Percentiles rank a stretch among this genome's conserved stretches.
Conservation (phyloP, 2,797 vertebrate genomes). For the Nothura maculosa region DNA sequence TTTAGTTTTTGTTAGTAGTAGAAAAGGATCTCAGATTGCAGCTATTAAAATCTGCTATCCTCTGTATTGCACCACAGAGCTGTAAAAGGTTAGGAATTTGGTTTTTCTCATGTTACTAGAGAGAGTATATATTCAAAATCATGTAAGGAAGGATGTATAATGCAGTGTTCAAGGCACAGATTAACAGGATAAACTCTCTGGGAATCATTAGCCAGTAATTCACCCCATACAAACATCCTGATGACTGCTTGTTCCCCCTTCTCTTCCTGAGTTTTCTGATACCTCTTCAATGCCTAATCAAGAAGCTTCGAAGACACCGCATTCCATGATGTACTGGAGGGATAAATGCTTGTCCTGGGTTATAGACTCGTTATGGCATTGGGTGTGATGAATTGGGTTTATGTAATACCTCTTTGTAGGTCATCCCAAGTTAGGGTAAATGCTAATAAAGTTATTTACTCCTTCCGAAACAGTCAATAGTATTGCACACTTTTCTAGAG, state of each 20-base stretch:
- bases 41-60: neutral
- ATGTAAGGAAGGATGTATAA: neutral
- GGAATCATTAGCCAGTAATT: neutral
- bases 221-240: neutral
- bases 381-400: neutral
- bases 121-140: fast-evolving
- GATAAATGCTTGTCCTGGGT: neutral
- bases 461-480: neutral
- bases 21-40: neutral
- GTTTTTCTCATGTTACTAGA: fast-evolving
- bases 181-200: fast-evolving
- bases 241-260: neutral
- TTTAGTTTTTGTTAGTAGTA: neutral
- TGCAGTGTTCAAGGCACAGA: neutral
- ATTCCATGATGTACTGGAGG: neutral
- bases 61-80: neutral
- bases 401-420: neutral
- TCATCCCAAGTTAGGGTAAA: neutral
- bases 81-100: neutral
- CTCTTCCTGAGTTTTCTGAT: neutral
- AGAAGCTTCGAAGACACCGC: fast-evolving
- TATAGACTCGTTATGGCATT: neutral
- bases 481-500: neutral
- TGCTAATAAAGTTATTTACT: neutral
- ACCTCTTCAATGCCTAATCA: neutral